Evolutionary conservation across 1,140 invertebrate species (phyloP).

Genomic region (Scaptomyza hsui): DNA sequence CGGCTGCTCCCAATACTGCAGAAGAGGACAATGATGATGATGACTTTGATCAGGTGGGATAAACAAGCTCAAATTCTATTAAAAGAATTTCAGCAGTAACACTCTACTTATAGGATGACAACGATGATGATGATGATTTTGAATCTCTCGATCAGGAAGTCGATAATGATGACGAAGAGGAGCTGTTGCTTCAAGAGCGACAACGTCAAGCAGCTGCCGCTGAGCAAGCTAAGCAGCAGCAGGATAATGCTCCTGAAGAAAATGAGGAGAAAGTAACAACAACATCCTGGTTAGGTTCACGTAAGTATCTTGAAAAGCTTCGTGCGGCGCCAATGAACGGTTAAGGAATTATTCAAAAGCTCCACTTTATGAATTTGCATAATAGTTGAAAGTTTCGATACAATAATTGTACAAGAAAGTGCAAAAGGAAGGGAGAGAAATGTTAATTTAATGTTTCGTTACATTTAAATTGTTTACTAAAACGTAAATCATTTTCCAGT

Average conservation of each 20-base stretch:
- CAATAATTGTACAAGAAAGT: constrained; percentile 82
- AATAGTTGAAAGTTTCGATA: not conserved
- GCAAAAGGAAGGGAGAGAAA: constrained; percentile 60
- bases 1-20: not conserved
- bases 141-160: constrained; percentile 81
- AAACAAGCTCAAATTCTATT: not conserved
- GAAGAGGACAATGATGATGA: constrained; percentile 52
- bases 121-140: constrained; percentile 58
- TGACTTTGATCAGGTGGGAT: constrained; percentile 50
- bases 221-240: constrained; percentile 34
- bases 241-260: constrained; percentile 50
- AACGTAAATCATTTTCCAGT: constrained; percentile 86
- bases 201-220: constrained; percentile 52
- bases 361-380: constrained; percentile 38
- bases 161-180: constrained; percentile 80
- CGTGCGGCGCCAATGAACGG: constrained; percentile 42
- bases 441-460: constrained; percentile 34
- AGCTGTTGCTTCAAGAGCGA: constrained; percentile 49
- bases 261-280: constrained; percentile 69
- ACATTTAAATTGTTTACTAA: constrained; percentile 57
- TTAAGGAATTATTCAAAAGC: constrained; percentile 41
- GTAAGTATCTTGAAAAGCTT: constrained; percentile 60
- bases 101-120: constrained; percentile 12
- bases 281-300: constrained; percentile 75
- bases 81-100: not conserved